Evolutionary conservation across 2,888 invertebrate genomes (phyloP).

Genomic region (Meandrusa payeni): DNA sequence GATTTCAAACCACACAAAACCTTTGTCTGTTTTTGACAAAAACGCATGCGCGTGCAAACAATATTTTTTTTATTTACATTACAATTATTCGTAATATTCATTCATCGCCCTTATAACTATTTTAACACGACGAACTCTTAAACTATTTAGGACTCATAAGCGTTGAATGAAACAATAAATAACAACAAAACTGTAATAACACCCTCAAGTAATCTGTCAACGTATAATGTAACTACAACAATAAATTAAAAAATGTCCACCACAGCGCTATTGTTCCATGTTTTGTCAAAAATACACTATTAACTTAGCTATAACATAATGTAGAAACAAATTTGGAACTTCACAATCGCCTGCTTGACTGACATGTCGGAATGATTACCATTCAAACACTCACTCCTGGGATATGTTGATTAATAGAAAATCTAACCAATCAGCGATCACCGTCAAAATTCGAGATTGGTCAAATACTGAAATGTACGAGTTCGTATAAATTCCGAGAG

Average conservation of each 20-base stretch:
- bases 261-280: slow-evolving; percentile 41
- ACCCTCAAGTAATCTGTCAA: slow-evolving; percentile 32
- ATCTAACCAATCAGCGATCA: slow-evolving; percentile 22
- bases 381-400: slow-evolving; percentile 18
- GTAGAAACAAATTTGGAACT: slow-evolving; percentile 48
- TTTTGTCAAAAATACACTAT: slow-evolving; percentile 43
- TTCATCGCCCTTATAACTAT: slow-evolving; percentile 42
- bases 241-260: slow-evolving; percentile 35
- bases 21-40: slow-evolving; percentile 80
- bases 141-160: slow-evolving; percentile 36
- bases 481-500: slow-evolving; percentile 17
- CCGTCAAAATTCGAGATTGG: slow-evolving; percentile 20
- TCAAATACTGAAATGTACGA: slow-evolving; percentile 12
- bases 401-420: slow-evolving; percentile 16
- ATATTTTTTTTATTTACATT: slow-evolving; percentile 78
- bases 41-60: slow-evolving; percentile 80
- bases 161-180: slow-evolving; percentile 58
- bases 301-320: slow-evolving; percentile 42
- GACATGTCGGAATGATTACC: slow-evolving; percentile 61
- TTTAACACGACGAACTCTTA: slow-evolving; percentile 40
- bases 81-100: slow-evolving; percentile 54
- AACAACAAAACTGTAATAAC: slow-evolving; percentile 52
- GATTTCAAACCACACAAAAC: slow-evolving; percentile 81
- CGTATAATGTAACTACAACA: slow-evolving; percentile 35
- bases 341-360: slow-evolving; percentile 55